A percentile compares a stretch with the other conserved stretches of the same genome.
Conservation (phyloP, 1,140 invertebrate species). For the Temnothorax nylanderi region DNA sequence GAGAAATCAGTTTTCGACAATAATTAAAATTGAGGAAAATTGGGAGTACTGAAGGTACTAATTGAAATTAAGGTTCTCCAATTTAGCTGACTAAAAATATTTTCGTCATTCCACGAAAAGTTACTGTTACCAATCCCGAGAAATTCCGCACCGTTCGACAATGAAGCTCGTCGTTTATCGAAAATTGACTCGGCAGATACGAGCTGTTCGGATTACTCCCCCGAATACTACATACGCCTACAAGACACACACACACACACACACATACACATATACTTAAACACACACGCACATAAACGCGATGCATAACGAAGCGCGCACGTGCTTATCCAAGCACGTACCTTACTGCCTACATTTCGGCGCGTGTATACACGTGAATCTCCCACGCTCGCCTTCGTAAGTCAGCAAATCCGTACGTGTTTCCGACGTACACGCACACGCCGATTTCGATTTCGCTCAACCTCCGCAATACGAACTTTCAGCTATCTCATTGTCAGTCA, state of each 20-base stretch:
- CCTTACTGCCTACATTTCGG: not conserved
- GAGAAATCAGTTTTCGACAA: not conserved
- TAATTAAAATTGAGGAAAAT: not conserved
- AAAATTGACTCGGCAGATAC: slow-evolving; percentile 50
- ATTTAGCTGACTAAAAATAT: not conserved
- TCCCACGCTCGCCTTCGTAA: not conserved
- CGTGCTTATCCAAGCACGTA: slow-evolving; percentile 3
- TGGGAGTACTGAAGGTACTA: not conserved
- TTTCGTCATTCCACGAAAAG: not conserved
- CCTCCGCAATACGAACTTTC: not conserved
- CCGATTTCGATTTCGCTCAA: slow-evolving; percentile 3
- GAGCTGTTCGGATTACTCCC: slow-evolving; percentile 27
- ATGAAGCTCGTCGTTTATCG: slow-evolving; percentile 18
- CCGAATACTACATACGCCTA: not conserved
- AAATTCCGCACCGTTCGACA: not conserved
- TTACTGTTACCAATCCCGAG: not conserved
- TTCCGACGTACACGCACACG: not conserved
- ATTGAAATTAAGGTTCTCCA: not conserved
- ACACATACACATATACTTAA: no score
- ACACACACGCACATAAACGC: not conserved
- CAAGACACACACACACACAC: not conserved
- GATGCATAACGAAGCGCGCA: not conserved
- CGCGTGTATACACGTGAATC: not conserved
- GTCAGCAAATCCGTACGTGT: not conserved
- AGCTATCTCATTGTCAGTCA: not conserved